These are phyloP conservation scores for Eulemur rubriventer DNA, from an alignment of 2,797 vertebrate species.

Conservation along the genomic window DNA sequence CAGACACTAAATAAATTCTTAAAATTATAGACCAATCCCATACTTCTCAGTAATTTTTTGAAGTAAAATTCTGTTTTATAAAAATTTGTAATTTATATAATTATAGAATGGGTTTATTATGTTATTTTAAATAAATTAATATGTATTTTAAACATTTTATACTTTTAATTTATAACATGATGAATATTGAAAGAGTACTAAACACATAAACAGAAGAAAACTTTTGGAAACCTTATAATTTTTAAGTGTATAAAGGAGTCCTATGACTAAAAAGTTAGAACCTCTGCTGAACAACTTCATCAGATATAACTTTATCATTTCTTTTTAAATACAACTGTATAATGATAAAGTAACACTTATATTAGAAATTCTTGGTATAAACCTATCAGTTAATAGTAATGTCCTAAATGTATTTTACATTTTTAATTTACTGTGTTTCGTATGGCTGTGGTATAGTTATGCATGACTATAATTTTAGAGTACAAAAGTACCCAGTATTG, in stretches of 20 bases:
- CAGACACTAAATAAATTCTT: not conserved
- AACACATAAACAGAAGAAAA: not conserved
- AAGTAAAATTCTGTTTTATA: not conserved
- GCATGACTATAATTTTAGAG: not conserved
- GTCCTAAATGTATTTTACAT: not conserved
- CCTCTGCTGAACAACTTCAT: not conserved
- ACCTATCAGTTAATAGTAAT: not conserved
- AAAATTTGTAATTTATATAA: not conserved
- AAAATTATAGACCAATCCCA: not conserved
- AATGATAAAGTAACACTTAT: not conserved
- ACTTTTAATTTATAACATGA: not conserved
- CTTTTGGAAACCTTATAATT: not conserved
- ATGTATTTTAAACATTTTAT: not conserved
- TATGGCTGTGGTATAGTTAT: not conserved
- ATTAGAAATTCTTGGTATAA: not conserved
- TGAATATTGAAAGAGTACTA: not conserved
- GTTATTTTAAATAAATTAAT: not conserved
- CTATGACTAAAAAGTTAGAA: not conserved
- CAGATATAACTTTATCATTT: not conserved
- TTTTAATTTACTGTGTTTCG: not conserved
- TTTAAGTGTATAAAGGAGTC: not conserved
- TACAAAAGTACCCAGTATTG: not conserved
- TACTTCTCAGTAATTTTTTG: not conserved
- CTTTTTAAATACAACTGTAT: not conserved
- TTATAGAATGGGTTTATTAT: not conserved